Evolutionary conservation across 2,888 invertebrate species (phyloP), one percentile per base, ranked within the genome.

Genomic region (Tachystola acroxantha): DNA sequence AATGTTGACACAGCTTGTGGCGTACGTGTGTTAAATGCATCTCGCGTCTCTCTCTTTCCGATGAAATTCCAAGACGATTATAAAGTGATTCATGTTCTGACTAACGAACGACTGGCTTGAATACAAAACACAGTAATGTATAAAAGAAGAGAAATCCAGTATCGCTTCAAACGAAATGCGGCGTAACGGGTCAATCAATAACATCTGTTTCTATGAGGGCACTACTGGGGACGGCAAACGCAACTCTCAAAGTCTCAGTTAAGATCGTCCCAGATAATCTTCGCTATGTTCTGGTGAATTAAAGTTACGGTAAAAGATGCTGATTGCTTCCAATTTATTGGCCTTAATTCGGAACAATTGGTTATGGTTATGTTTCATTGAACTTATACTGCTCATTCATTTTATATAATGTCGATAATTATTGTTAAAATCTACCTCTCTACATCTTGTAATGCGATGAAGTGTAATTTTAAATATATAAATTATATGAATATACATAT

Each of bases 81-180:
- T 24, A 22, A 32, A 32, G 48, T 66, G 67, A 67, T 46, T 69
- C 65, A 66, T 44, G 45, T 42, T 46, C 49, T 52, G 50, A 59
- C 42, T 58, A 58, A 50, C 34, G 32, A 55, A 43, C 53, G 47
- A 48, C 36, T 46, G 51, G 40, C 2, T 24, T 41, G 42, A 41
- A 43, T 24, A 38, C 35, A 39, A 53, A 54, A 59, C 52, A 55
- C 10, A 28, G 12, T 24, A n/a, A 24, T 24, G 24, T 25, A 33
- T 31, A 37, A 31, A 30, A 41, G 20, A 37, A 28, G 29, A 13
- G 35, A 37, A 42, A 28, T n/a, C 11, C 28, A 11, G 13, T 12
- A 12, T 7, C 28, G 12, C 12, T 28, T 11, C 28, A 13, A 24
- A 24, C 24, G 32, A 38, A 34, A 33, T 10, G 29, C 30, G 32